phyloP scores from a whole-genome alignment of 2,888 invertebrate species.

The Drosophila tripunctata region DNA sequence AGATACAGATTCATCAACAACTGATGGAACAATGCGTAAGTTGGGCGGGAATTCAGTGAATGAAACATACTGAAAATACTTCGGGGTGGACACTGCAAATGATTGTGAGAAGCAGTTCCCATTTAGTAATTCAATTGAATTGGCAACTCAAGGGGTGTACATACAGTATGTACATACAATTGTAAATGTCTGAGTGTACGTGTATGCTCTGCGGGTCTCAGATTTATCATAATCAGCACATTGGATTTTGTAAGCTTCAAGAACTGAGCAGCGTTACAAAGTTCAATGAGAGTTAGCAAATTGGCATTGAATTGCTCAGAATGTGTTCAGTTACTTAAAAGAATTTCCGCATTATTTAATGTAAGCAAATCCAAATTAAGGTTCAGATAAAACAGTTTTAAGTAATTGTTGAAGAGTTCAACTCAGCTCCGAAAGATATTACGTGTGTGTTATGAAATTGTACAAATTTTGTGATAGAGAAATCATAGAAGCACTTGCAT shows the following conservation, averaged over 20 bases:
- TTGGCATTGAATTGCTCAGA: conserved; percentile 55
- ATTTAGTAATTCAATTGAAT: conserved; percentile 72
- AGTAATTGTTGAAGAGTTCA: too few relatives aligned
- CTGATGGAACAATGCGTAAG: conserved; percentile 64
- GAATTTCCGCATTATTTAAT: conserved; percentile 14
- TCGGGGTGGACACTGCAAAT: conserved; percentile 42
- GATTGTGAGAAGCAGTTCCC: conserved; percentile 66
- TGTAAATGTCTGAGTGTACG: conserved; percentile 6
- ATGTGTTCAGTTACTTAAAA: conserved; percentile 12
- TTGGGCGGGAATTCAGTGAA: conserved; percentile 48
- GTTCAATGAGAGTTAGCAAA: conserved; percentile 46
- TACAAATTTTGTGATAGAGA: not conserved
- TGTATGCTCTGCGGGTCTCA: conserved; percentile 19
- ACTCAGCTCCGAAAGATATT: too few relatives aligned
- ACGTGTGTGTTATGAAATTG: too few relatives aligned
- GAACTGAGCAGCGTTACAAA: conserved; percentile 49
- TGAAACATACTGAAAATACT: conserved; percentile 39
- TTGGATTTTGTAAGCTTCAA: conserved; percentile 39
- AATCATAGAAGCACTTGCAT: not conserved
- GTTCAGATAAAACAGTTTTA: not conserved
- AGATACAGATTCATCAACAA: conserved; percentile 57
- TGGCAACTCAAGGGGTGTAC: conserved; percentile 65
- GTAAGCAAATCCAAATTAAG: too few relatives aligned
- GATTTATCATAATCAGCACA: conserved; percentile 51
- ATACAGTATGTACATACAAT: too few relatives aligned